Percentiles rank a stretch among this genome's conserved stretches.
Evolutionary conservation across 2,888 invertebrate species (phyloP).

Genomic region (Athalia circularis): DNA sequence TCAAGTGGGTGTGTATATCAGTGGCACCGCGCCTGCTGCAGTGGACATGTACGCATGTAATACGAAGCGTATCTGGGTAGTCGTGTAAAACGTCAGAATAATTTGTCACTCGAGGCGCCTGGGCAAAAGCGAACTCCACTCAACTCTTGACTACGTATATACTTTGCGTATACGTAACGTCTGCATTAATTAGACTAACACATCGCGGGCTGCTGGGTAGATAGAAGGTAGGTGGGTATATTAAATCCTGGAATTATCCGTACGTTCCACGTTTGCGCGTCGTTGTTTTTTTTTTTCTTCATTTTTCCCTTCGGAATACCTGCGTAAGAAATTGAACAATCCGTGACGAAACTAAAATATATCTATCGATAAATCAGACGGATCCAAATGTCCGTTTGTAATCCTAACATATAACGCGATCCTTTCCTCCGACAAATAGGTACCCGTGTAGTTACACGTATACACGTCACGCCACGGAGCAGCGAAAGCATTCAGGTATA

Average conservation of each 20-base stretch:
- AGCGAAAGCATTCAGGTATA: too few relatives aligned
- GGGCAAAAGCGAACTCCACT: background rate
- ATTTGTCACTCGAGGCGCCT: conserved; percentile 32
- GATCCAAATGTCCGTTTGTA: conserved; percentile 36
- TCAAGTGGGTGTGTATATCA: too few relatives aligned
- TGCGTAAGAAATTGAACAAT: conserved; percentile 21
- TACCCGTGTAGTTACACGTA: too few relatives aligned
- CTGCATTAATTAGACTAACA: conserved; percentile 42
- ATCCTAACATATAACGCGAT: conserved; percentile 34
- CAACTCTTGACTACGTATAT: background rate
- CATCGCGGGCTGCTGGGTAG: background rate
- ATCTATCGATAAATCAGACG: conserved; percentile 40
- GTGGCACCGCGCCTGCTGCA: too few relatives aligned
- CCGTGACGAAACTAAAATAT: conserved; percentile 41
- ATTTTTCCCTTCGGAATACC: background rate
- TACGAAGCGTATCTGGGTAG: conserved; percentile 21
- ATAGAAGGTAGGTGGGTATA: background rate
- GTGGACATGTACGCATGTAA: background rate
- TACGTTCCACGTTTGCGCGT: too few relatives aligned
- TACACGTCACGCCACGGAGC: too few relatives aligned
- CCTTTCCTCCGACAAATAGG: background rate
- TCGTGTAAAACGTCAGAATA: conserved; percentile 16
- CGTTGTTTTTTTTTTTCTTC: too few relatives aligned
- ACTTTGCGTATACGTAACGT: background rate
- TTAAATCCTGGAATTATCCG: too few relatives aligned